Percentiles rank a stretch among this genome's conserved stretches.
Conservation (phyloP, 2,888 invertebrate species). For the Creontiades dilutus region DNA sequence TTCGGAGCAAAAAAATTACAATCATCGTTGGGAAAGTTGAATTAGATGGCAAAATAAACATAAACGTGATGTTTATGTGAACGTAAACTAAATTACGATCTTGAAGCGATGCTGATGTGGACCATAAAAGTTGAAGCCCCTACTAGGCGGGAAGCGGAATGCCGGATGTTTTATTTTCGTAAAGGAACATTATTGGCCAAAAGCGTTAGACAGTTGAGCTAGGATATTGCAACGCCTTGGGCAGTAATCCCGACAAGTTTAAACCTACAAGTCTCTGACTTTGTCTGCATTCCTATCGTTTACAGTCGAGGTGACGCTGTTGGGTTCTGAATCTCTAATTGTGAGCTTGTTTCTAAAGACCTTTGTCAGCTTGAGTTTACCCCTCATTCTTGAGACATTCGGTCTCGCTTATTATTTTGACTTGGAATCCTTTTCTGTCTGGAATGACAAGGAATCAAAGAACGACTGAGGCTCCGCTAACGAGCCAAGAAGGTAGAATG, state of each 20-base stretch:
- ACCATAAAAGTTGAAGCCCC: too few relatives aligned
- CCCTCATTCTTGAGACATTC: neutral
- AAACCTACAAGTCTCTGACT: neutral
- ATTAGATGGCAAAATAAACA: too few relatives aligned
- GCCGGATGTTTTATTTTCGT: neutral
- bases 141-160: too few relatives aligned
- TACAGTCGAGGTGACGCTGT: neutral
- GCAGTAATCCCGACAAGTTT: constrained; percentile 10
- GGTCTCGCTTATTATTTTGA: neutral
- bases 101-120: too few relatives aligned
- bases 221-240: neutral
- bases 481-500: too few relatives aligned
- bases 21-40: too few relatives aligned
- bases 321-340: constrained; percentile 9
- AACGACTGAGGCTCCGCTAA: too few relatives aligned
- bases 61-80: too few relatives aligned
- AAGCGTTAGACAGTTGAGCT: neutral
- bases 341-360: neutral
- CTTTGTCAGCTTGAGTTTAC: neutral
- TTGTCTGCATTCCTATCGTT: constrained; percentile 3
- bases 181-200: neutral
- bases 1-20: too few relatives aligned
- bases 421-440: neutral
- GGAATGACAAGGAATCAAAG: too few relatives aligned
- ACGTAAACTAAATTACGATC: too few relatives aligned